Conservation (phyloP, 1,140 invertebrate species). For the Papilio polytes region DNA sequence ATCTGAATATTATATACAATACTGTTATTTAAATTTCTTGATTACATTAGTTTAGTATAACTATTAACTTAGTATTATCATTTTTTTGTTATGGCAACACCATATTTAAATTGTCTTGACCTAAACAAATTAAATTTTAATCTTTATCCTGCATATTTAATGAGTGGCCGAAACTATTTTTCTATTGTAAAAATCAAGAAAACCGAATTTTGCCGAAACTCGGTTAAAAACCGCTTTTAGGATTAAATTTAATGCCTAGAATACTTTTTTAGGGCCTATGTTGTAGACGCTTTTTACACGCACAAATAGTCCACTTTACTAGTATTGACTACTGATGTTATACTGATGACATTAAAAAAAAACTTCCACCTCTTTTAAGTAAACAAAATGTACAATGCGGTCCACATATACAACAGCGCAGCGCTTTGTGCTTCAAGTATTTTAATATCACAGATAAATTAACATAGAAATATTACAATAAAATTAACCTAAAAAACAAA, state of each 20-base stretch:
- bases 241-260: too few species aligned
- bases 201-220: too few species aligned
- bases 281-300: too few species aligned
- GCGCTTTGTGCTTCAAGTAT: slow-evolving; percentile 8
- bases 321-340: not conserved
- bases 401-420: not conserved
- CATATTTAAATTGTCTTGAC: not conserved
- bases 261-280: too few species aligned
- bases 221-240: too few species aligned
- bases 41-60: not conserved
- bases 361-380: not conserved
- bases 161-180: too few species aligned
- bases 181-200: too few species aligned
- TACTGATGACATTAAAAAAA: not conserved
- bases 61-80: not conserved
- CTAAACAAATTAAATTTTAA: not conserved
- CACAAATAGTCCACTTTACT: too few species aligned
- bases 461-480: slow-evolving; percentile 15
- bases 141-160: not conserved
- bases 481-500: not conserved
- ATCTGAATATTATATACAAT: not conserved
- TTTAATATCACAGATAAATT: not conserved
- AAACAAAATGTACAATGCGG: not conserved
- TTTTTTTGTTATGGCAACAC: not conserved
- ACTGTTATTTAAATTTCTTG: not conserved